These are phyloP conservation scores for Orcinus orca DNA, from an alignment of 2,113 vertebrate genomes.

Conservation along the genomic window DNA sequence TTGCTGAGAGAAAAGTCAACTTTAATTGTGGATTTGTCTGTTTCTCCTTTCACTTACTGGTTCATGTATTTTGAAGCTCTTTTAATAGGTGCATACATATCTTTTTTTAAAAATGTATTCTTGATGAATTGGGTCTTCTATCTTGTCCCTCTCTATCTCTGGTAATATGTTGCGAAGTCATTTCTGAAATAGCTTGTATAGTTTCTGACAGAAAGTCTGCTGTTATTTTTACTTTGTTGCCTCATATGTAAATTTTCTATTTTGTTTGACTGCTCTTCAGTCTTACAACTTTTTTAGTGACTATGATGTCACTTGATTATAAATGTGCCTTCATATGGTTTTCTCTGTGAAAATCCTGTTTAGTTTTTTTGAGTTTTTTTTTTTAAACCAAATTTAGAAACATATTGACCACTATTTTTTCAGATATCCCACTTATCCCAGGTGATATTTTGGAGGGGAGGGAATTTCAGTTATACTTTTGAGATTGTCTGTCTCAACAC, in stretches of 20 bases:
- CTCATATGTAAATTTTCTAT: background rate
- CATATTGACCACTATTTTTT: background rate
- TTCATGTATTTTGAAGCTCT: conserved; percentile 18
- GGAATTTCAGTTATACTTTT: background rate
- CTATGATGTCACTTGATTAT: background rate
- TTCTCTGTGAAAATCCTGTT: conserved; percentile 24
- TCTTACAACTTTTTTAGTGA: background rate
- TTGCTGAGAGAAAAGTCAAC: background rate
- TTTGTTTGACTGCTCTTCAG: background rate
- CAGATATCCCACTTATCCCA: background rate
- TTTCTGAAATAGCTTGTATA: background rate
- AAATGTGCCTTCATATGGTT: background rate
- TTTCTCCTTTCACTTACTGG: conserved; percentile 3
- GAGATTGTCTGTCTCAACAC: background rate
- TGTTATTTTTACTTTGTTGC: background rate
- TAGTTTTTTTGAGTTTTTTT: background rate
- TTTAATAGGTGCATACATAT: background rate
- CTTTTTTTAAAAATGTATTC: background rate
- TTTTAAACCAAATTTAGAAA: background rate
- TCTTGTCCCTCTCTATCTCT: background rate
- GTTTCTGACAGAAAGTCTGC: background rate
- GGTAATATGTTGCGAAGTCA: background rate
- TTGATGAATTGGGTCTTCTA: background rate
- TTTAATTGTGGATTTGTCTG: background rate
- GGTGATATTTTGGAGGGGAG: background rate